Evolutionary conservation across 2,113 vertebrate genomes (phyloP), one percentile per base, ranked within the genome.

Genomic region (Tangachromis dhanisi): DNA sequence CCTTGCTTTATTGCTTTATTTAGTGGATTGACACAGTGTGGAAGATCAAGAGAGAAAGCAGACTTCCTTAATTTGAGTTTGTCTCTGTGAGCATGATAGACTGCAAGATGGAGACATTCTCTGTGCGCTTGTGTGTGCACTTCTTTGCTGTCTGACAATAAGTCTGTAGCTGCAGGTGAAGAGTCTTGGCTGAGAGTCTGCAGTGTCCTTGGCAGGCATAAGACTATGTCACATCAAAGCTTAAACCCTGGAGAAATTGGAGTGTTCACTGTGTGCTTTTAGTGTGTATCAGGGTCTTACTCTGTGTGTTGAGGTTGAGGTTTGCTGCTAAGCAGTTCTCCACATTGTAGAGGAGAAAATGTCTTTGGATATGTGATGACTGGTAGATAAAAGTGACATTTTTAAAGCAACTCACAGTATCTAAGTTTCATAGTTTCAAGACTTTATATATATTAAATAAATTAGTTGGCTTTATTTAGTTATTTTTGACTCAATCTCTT

Each of bases 131-230:
- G 24, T 71, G 26, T 85, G 54, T 68, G 47, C 12, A 45, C 31
- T 14, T 86, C 11, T 85, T 85, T 51, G 40, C 66, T 86, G 66
- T 54, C 90, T 94, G 93, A 96, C 88, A 95, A 94, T 94, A 95
- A 91, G 84, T 90, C 90, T 95, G 85, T 94, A 92, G 93, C 94
- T 95, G 89, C 96, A 96, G 96, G 96, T 95, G 93, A 97, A 96
- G 92, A 95, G 78, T 88, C 84, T 93, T 91, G 92, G 90, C 86
- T 94, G 87, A 95, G 96, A 91, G 84, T 85, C 49, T 57, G 94
- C 85, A 84, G 90, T 89, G 95, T 96, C 91, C 92, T 96, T 95
- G 88, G 42, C 81, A 93, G 86, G 81, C 84, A 90, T 91, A 90
- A 92, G 93, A 93, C 93, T 86, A 90, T 81, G 83, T 87, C 87